Evolutionary conservation across 1,140 invertebrate genomes (phyloP), one percentile per base, ranked within the genome.

Genomic region (Camponotus floridanus): DNA sequence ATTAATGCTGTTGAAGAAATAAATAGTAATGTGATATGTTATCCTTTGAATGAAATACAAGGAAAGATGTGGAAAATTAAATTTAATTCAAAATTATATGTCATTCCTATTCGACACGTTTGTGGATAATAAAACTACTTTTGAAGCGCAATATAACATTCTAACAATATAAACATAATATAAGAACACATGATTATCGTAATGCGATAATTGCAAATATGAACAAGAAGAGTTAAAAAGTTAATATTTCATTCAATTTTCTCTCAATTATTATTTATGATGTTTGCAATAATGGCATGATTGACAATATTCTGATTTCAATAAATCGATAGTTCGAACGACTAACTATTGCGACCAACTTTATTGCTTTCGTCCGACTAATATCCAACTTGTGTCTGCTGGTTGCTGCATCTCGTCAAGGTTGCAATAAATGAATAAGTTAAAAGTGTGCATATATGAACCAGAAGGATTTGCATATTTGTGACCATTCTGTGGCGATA

Each of bases 11-110:
- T 4, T 61, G 36, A 76, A 2, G 71, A 76, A 76, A 59, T 39
- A 74, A 76, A 42, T 61, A 61, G 36, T 59, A 74, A 74, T 26
- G 8, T 76, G 13, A 42, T 76, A 61, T 61, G 0, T 76, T 76
- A 6, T 76, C 36, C 55, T 61, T 61, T 61, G 36, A 0, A 76
- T 42, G 71, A 74, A 74, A 74, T 74, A 59, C 51, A 59, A 5
- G 51, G 51, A 45, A 74, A 74, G n/a, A 39, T 74, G 51, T 74
- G 71, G 71, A 74, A 74, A 74, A 42, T 74, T 59, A 74, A 74
- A 74, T 74, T 74, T 74, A 61, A 59, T 74, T 74, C 71, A 26
- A 74, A 74, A 74, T 74, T 74, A n/a, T 74, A 74, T 61, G 71
- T 74, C 33, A 42, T 74, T 74, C 55, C 55, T 74, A 59, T 74